phyloP scores from a whole-genome alignment of 2,888 invertebrate species.

The Limnephilus auricula region DNA sequence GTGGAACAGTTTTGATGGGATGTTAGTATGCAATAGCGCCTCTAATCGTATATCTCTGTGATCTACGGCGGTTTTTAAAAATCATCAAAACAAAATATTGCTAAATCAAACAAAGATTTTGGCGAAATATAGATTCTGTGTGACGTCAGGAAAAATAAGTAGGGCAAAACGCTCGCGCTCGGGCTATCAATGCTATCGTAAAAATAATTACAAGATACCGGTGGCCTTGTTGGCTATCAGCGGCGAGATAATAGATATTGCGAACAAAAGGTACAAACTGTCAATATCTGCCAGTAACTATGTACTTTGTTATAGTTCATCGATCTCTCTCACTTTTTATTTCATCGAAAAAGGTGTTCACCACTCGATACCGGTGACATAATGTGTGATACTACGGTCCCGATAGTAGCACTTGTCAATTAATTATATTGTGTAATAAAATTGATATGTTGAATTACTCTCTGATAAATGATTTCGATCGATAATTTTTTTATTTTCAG shows the following conservation, averaged over 20 bases:
- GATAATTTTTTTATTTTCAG: background rate
- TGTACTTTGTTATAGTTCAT: background rate
- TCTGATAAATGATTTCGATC: background rate
- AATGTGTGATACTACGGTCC: background rate
- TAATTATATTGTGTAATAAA: background rate
- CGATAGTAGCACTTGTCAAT: background rate
- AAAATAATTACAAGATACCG: background rate
- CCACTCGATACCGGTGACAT: background rate
- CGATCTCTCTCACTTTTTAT: background rate
- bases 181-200: background rate
- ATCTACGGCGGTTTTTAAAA: no score
- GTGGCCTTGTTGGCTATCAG: background rate
- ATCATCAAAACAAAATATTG: no score
- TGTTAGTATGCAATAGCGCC: no score
- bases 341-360: background rate
- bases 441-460: background rate
- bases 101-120: background rate
- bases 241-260: background rate
- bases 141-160: background rate
- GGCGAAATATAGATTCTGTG: background rate
- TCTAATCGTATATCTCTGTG: no score
- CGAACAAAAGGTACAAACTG: background rate
- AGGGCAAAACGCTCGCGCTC: background rate
- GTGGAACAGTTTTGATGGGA: no score
- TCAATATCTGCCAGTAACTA: background rate